phyloP scores from a whole-genome alignment of 2,113 vertebrate genomes.

The Cyprinus carpio region DNA sequence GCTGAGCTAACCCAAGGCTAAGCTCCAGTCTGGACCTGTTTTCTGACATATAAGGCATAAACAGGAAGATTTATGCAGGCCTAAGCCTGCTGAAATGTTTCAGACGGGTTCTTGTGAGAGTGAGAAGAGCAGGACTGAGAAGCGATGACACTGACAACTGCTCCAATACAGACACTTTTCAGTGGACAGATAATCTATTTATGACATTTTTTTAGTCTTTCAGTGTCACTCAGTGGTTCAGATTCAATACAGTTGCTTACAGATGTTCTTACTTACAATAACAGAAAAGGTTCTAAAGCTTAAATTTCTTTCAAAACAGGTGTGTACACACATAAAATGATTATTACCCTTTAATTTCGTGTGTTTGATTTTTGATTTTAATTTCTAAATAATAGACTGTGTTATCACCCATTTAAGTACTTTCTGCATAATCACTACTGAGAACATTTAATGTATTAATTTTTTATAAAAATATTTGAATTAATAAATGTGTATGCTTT shows the following conservation, averaged over 20 bases:
- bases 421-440: neutral
- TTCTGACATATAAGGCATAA: slow-evolving; percentile 53
- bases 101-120: neutral
- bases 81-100: neutral
- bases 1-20: slow-evolving; percentile 39
- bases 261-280: neutral
- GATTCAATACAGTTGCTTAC: neutral
- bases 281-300: neutral
- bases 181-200: neutral
- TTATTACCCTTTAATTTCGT: neutral
- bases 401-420: neutral
- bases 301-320: neutral
- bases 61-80: slow-evolving; percentile 49
- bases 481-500: neutral
- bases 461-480: too few relatives aligned
- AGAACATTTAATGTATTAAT: too few relatives aligned
- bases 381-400: neutral
- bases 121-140: neutral
- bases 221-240: neutral
- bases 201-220: neutral
- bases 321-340: neutral
- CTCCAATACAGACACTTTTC: neutral
- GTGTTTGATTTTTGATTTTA: too few relatives aligned
- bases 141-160: neutral
- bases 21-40: slow-evolving; percentile 52